These are phyloP conservation scores for Heliconius melpomene DNA, from an alignment of 1,140 invertebrate species.

Conservation along the genomic window DNA sequence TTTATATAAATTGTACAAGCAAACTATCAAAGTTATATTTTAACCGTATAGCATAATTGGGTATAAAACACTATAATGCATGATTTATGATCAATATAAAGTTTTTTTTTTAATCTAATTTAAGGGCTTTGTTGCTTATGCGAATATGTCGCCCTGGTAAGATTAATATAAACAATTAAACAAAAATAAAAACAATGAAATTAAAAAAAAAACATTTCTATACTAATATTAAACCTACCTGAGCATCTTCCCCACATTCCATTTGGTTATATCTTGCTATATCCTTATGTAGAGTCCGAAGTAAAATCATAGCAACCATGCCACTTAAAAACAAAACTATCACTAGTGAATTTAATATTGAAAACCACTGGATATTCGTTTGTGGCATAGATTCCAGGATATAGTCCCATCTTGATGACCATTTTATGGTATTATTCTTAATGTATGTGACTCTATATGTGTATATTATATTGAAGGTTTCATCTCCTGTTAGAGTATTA, in stretches of 20 bases:
- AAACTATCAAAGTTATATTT: too few relatives aligned
- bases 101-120: too few relatives aligned
- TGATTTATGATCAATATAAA: too few relatives aligned
- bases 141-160: too few relatives aligned
- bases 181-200: background rate
- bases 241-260: conserved; percentile 97
- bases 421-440: conserved; percentile 93
- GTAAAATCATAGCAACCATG: conserved; percentile 99
- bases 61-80: too few relatives aligned
- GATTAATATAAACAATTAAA: background rate
- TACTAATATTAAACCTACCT: conserved; percentile 65
- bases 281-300: conserved; percentile 98
- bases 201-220: too few relatives aligned
- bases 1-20: too few relatives aligned
- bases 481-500: conserved; percentile 75
- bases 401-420: conserved; percentile 99
- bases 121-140: too few relatives aligned
- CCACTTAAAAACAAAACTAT: conserved; percentile 95
- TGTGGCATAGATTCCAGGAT: conserved; percentile 99
- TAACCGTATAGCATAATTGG: too few relatives aligned
- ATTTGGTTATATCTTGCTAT: conserved; percentile 99
- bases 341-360: conserved; percentile 94
- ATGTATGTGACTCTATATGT: conserved; percentile 93
- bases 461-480: conserved; percentile 88
- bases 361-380: conserved; percentile 99